These are phyloP conservation scores for Suncus etruscus DNA, from an alignment of 2,113 vertebrate species.

Conservation along the genomic window DNA sequence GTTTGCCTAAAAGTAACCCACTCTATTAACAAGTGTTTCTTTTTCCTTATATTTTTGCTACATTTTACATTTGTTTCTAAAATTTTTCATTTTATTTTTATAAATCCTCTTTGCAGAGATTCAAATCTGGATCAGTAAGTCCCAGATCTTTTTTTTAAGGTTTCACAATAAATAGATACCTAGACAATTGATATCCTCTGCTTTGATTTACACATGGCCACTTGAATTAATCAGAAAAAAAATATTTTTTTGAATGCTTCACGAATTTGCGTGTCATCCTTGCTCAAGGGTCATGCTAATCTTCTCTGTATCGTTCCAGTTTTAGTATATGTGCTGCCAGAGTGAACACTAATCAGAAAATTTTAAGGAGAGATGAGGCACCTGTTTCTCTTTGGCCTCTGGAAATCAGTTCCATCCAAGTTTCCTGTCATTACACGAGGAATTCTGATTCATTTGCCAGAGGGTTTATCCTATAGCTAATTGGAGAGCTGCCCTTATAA, in stretches of 20 bases:
- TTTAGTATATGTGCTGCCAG: no score
- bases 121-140: slow-evolving; percentile 25
- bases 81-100: background rate
- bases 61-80: slow-evolving; percentile 51
- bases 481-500: background rate
- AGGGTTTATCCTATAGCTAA: slow-evolving; percentile 1
- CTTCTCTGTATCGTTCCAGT: no score
- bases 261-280: no score
- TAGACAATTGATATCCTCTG: background rate
- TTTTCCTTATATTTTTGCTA: slow-evolving; percentile 40
- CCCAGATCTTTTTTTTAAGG: background rate
- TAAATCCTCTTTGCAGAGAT: background rate
- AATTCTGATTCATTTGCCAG: background rate
- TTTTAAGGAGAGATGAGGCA: no score
- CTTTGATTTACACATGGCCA: background rate
- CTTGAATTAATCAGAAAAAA: slow-evolving; percentile 37
- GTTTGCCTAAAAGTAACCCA: no score
- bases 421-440: background rate
- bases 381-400: background rate
- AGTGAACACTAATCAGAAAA: no score
- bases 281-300: no score
- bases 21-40: slow-evolving; percentile 5
- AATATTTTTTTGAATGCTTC: background rate
- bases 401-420: slow-evolving; percentile 31
- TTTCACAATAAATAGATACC: slow-evolving; percentile 21